Percentiles rank a stretch among this genome's conserved stretches.
Conservation (phyloP, 2,888 invertebrate genomes). For the Atethmia centrago region DNA sequence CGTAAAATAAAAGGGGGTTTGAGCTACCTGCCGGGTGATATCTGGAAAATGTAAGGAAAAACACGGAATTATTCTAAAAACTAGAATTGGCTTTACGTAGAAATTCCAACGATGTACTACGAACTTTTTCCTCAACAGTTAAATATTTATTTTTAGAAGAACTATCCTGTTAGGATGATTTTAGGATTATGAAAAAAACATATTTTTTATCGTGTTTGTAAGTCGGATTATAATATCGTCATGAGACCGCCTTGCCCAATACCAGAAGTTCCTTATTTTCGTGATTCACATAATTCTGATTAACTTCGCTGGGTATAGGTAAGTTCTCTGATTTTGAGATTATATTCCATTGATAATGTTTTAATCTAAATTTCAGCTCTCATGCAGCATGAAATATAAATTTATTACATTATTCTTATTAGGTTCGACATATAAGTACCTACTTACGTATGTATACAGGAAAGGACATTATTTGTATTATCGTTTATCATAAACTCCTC, state of each 20-base stretch:
- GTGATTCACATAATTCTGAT: neutral
- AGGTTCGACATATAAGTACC: neutral
- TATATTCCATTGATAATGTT: neutral
- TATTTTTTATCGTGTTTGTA: neutral
- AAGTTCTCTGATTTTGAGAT: neutral
- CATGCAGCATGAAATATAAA: neutral
- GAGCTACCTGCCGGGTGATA: constrained; percentile 76
- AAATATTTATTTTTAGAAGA: neutral
- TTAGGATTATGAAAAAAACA: too few species aligned
- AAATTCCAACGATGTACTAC: neutral
- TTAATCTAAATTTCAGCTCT: neutral
- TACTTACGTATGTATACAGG: neutral
- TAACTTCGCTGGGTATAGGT: neutral
- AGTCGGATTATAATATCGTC: neutral
- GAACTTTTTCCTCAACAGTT: neutral
- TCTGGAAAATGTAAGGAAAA: constrained; percentile 74
- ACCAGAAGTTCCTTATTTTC: neutral
- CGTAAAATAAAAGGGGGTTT: constrained; percentile 88
- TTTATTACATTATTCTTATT: neutral
- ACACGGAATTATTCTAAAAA: constrained; percentile 50
- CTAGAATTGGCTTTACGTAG: constrained; percentile 54
- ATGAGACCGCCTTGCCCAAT: too few species aligned
- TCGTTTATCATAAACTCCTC: neutral
- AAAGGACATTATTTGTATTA: neutral
- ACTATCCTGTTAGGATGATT: neutral